Evolutionary conservation across 2,113 vertebrate species (phyloP).

Genomic region (Alectura lathami): DNA sequence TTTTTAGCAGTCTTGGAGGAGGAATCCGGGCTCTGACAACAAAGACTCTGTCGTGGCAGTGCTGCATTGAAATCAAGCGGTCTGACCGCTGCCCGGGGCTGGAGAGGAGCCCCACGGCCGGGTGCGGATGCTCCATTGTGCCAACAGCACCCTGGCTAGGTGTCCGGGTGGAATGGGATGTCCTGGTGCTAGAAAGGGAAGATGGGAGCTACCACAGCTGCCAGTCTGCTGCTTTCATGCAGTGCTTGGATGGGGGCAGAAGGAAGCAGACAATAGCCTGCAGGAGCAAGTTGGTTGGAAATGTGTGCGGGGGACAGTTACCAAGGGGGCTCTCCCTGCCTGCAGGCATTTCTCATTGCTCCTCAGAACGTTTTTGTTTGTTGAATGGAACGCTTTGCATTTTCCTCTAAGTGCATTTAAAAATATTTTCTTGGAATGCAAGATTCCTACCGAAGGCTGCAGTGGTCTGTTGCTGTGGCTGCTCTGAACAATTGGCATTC

Average conservation of each 20-base stretch:
- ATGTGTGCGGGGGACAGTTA: background rate
- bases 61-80: background rate
- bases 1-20: background rate
- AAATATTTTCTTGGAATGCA: background rate
- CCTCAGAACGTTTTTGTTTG: background rate
- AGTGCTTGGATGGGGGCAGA: background rate
- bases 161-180: background rate
- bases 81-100: background rate
- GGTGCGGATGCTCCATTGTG: background rate
- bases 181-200: background rate
- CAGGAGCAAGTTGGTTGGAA: background rate
- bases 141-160: background rate
- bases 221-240: background rate
- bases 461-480: background rate
- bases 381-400: background rate
- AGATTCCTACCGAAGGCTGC: background rate
- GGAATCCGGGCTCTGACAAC: constrained; percentile 48
- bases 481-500: rapidly evolving
- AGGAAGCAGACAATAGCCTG: constrained; percentile 51
- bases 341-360: background rate
- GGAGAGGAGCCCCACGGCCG: background rate
- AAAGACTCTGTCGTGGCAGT: constrained; percentile 15
- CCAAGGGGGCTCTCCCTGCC: background rate
- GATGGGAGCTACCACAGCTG: background rate
- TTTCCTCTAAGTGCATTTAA: background rate